A percentile compares a stretch with the other conserved stretches of the same genome.
Conservation (phyloP, 2,797 vertebrate genomes). For the Cuculus canorus region DNA sequence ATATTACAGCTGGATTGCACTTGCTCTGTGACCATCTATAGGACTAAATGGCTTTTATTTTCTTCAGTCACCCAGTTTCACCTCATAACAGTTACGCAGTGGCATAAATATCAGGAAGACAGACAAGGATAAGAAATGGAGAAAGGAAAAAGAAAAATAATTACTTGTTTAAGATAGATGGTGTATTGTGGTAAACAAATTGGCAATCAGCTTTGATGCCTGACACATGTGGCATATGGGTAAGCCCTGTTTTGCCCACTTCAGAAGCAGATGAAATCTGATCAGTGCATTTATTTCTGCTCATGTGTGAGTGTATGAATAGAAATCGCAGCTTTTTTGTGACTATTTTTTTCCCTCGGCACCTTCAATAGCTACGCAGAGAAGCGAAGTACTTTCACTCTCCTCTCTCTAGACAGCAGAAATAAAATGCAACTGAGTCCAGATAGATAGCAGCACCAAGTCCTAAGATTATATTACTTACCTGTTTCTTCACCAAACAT, state of each 20-base stretch:
- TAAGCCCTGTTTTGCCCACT: neutral
- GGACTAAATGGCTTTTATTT: neutral
- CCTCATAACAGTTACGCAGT: neutral
- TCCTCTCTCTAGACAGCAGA: neutral
- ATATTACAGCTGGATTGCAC: neutral
- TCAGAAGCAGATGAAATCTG: neutral
- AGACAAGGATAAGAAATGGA: neutral
- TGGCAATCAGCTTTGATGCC: neutral
- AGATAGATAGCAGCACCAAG: neutral
- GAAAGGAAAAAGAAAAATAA: neutral
- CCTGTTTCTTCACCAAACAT: neutral
- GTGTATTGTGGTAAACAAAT: neutral
- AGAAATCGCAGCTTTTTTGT: neutral
- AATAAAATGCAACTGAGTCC: neutral
- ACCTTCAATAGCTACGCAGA: neutral
- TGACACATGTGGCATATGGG: neutral
- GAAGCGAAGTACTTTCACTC: neutral
- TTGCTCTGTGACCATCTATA: neutral
- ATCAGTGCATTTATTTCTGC: neutral
- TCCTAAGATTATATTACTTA: neutral
- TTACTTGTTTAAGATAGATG: neutral
- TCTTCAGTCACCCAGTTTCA: neutral
- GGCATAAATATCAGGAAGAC: neutral
- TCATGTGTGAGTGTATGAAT: neutral
- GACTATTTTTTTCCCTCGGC: neutral